Conservation (phyloP, 1,140 invertebrate species). For the Himalopsyche phryganea region DNA sequence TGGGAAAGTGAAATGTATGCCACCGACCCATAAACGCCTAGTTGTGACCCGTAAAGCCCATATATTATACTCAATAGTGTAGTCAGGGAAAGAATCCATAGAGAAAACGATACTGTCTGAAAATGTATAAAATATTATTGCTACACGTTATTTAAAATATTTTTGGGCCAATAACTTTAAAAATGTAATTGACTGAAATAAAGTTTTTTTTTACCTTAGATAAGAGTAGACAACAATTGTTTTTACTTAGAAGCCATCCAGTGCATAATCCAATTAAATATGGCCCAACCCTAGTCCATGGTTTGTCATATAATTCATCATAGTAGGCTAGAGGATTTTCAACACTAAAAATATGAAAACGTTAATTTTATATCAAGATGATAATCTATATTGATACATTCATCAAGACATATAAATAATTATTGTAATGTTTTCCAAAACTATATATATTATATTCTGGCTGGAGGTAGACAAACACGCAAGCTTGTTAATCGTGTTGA, state of each 20-base stretch:
- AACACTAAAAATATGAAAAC: constrained; percentile 38
- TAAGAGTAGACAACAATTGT: constrained; percentile 41
- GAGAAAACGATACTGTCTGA: constrained; percentile 25
- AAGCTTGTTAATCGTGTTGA: no score
- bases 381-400: no score
- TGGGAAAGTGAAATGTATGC: constrained; percentile 54
- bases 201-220: constrained; percentile 37
- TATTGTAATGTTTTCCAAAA: no score
- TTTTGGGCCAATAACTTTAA: no score
- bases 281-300: constrained; percentile 48
- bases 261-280: constrained; percentile 45
- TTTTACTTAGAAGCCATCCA: constrained; percentile 44
- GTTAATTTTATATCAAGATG: no score
- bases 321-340: constrained; percentile 46
- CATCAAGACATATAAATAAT: no score
- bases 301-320: constrained; percentile 48
- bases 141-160: no score
- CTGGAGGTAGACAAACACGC: no score
- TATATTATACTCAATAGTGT: constrained; percentile 42
- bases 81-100: constrained; percentile 38
- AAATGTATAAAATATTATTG: constrained; percentile 6
- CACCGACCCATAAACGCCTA: constrained; percentile 44
- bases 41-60: constrained; percentile 39
- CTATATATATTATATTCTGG: no score
- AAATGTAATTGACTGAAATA: not conserved